Evolutionary conservation across 2,888 invertebrate genomes (phyloP).

Genomic region (Chrysodeixis includens): DNA sequence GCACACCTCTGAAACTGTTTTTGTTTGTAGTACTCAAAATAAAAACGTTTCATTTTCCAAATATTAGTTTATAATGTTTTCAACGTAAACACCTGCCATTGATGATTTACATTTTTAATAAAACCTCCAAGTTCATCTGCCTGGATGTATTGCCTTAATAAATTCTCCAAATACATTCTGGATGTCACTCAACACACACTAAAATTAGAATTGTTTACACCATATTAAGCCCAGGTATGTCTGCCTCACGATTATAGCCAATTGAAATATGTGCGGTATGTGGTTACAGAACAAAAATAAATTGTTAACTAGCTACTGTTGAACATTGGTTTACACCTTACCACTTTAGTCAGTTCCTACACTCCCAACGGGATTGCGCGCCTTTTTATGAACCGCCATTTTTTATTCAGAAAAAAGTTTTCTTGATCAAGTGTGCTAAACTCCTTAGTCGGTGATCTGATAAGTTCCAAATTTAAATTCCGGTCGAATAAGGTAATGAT

Average conservation of each 20-base stretch:
- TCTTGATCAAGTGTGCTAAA: constrained; percentile 9
- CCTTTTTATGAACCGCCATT: constrained; percentile 62
- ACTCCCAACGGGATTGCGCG: constrained; percentile 74
- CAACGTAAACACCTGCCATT: too few species aligned
- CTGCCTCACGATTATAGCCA: constrained; percentile 45
- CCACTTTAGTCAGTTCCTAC: constrained; percentile 75
- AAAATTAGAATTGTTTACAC: constrained; percentile 47
- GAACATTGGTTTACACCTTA: constrained; percentile 79
- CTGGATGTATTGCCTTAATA: too few species aligned
- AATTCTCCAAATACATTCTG: too few species aligned
- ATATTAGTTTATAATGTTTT: too few species aligned
- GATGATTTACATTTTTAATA: not conserved
- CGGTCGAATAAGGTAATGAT: constrained; percentile 43
- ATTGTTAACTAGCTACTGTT: constrained; percentile 70
- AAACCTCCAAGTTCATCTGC: not conserved
- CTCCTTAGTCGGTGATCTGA: constrained; percentile 24
- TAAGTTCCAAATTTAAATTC: constrained; percentile 30
- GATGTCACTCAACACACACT: constrained; percentile 1
- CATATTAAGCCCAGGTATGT: constrained; percentile 43
- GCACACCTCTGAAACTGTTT: too few species aligned
- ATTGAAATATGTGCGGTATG: constrained; percentile 72
- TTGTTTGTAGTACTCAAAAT: too few species aligned
- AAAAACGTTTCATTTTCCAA: too few species aligned
- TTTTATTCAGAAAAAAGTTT: constrained; percentile 37
- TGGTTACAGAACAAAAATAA: constrained; percentile 81